Percentiles rank a stretch among this genome's conserved stretches.
Evolutionary conservation across 1,140 invertebrate species (phyloP).

Genomic region (Adoxophyes honmai): DNA sequence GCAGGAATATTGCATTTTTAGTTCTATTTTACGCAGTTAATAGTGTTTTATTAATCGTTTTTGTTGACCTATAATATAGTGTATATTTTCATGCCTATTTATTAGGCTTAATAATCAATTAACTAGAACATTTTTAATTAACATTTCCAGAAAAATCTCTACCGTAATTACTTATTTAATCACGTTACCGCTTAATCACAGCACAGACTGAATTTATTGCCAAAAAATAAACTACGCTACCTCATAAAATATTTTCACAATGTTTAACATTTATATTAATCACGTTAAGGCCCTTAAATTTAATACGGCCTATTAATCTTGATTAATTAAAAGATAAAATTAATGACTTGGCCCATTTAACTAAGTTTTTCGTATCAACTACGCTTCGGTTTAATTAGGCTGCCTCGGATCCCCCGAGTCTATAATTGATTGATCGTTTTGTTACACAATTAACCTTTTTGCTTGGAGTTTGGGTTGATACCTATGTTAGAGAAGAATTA

Average conservation of each 20-base stretch:
- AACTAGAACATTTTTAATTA: too few species aligned
- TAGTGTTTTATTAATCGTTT: too few species aligned
- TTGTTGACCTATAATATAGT: too few species aligned
- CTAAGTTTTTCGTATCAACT: constrained; percentile 11
- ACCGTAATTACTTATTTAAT: too few species aligned
- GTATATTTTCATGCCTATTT: too few species aligned
- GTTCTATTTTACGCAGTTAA: too few species aligned
- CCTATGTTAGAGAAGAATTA: too few species aligned
- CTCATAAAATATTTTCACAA: neutral
- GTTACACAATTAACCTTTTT: constrained; percentile 12
- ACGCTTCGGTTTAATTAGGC: neutral
- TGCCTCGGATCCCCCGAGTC: neutral
- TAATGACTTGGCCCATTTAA: constrained; percentile 49
- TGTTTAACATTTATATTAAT: constrained; percentile 7
- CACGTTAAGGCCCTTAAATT: neutral
- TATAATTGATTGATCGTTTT: constrained; percentile 8
- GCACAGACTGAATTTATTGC: too few species aligned
- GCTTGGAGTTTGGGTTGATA: neutral
- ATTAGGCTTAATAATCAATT: too few species aligned
- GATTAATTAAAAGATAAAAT: constrained; percentile 56
- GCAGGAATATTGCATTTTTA: too few species aligned
- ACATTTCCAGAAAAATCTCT: too few species aligned
- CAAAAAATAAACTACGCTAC: neutral
- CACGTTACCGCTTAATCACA: too few species aligned
- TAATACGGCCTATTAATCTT: constrained; percentile 39